Percentiles rank a stretch among this genome's conserved stretches.
These are phyloP conservation scores for Poeciliopsis infans DNA, from an alignment of 2,797 vertebrate genomes.

Conservation along the genomic window DNA sequence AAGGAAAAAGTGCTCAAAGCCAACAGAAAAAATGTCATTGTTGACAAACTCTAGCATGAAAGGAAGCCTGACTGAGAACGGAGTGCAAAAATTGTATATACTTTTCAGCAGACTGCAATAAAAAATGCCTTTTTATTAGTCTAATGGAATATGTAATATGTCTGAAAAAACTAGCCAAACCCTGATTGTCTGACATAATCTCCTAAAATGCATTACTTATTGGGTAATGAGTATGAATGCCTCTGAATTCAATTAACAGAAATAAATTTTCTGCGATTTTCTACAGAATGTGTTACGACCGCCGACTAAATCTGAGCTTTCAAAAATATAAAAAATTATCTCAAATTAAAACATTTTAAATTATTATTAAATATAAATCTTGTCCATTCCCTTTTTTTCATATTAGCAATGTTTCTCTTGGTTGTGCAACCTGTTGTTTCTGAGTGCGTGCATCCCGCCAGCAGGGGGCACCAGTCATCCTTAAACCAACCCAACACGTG, in stretches of 20 bases:
- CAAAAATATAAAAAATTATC: neutral
- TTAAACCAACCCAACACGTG: constrained; percentile 32
- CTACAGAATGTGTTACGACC: neutral
- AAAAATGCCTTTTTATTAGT: neutral
- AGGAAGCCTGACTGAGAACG: neutral
- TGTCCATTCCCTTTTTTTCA: neutral
- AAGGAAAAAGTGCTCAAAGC: neutral
- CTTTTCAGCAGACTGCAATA: neutral
- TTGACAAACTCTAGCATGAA: neutral
- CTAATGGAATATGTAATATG: neutral
- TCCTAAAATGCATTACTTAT: neutral
- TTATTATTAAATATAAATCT: neutral
- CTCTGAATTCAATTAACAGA: neutral
- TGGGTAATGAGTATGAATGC: neutral
- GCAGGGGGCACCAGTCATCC: constrained; percentile 53
- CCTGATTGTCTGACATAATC: neutral
- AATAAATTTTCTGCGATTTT: neutral
- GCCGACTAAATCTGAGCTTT: neutral
- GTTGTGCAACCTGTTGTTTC: neutral
- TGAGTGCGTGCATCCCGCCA: constrained; percentile 16
- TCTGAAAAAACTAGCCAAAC: neutral
- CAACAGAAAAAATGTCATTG: neutral
- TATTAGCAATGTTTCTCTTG: neutral
- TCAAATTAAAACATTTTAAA: neutral
- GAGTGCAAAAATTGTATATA: neutral